Conservation (phyloP, 2,113 vertebrate species). For the Crocuta crocuta region DNA sequence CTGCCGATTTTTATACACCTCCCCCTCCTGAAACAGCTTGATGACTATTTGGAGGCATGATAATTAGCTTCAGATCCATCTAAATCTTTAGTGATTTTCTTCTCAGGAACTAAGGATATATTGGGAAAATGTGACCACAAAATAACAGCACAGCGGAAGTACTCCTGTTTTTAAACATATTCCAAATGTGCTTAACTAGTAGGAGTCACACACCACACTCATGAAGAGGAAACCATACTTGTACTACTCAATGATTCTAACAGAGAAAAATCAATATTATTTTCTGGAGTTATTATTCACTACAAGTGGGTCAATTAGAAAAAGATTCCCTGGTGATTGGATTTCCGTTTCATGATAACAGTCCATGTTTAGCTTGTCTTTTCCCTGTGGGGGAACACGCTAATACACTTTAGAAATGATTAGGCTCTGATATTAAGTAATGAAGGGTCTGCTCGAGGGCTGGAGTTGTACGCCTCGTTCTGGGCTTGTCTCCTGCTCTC, state of each 20-base stretch:
- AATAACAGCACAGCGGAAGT: not conserved
- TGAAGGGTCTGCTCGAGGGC: constrained; percentile 19
- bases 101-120: constrained; percentile 3
- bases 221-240: not conserved
- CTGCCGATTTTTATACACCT: not conserved
- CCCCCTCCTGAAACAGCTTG: not conserved
- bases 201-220: not conserved
- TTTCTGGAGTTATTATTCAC: constrained; percentile 56
- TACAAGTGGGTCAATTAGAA: constrained; percentile 47
- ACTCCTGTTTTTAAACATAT: constrained; percentile 29
- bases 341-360: constrained; percentile 40
- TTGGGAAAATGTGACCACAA: not conserved
- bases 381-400: not conserved
- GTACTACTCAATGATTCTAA: constrained; percentile 30
- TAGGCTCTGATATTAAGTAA: not conserved
- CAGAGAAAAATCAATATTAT: constrained; percentile 45
- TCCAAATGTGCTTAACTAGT: not conserved
- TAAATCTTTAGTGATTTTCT: constrained; percentile 1
- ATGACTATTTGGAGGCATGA: not conserved
- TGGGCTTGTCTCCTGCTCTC: not conserved
- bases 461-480: not conserved
- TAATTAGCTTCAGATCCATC: not conserved
- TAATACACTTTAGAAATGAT: not conserved
- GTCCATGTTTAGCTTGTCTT: not conserved
- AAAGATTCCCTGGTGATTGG: not conserved